phyloP scores from a whole-genome alignment of 1,140 invertebrate species.

The Aphelinus atriplicis region DNA sequence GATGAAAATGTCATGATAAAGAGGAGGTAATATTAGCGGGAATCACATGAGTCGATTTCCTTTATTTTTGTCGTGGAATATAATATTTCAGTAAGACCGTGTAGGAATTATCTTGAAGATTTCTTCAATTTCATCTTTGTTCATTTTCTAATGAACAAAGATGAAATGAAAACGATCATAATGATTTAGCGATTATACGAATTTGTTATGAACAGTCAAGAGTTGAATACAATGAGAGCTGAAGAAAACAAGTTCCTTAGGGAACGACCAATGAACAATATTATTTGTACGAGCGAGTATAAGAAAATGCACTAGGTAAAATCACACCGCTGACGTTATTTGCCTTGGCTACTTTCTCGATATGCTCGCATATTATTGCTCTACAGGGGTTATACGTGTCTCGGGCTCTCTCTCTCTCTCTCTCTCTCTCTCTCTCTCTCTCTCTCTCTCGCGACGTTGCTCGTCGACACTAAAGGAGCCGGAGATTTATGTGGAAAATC shows the following conservation, averaged over 20 bases:
- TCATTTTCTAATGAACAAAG: no score
- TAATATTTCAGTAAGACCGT: not conserved
- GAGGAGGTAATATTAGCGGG: not conserved
- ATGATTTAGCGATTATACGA: no score
- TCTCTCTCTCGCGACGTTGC: not conserved
- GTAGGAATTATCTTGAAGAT: no score
- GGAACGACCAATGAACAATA: no score
- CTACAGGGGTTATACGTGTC: slow-evolving; percentile 10
- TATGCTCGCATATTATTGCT: slow-evolving; percentile 32
- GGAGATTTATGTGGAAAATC: slow-evolving; percentile 46
- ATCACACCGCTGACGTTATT: slow-evolving; percentile 24
- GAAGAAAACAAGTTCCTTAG: no score
- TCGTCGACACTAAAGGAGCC: slow-evolving; percentile 27
- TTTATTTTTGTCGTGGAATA: not conserved
- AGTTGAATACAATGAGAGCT: no score
- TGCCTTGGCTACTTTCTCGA: slow-evolving; percentile 26
- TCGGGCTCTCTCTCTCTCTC: not conserved
- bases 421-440: not conserved
- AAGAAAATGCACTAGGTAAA: no score
- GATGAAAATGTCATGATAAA: slow-evolving; percentile 24
- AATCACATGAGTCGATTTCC: not conserved
- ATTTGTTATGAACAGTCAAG: no score
- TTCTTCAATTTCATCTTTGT: no score
- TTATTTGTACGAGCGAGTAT: no score
- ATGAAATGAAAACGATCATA: no score